A percentile compares a stretch with the other conserved stretches of the same genome.
phyloP scores from a whole-genome alignment of 2,797 vertebrate species.

The Malurus leucopterus region DNA sequence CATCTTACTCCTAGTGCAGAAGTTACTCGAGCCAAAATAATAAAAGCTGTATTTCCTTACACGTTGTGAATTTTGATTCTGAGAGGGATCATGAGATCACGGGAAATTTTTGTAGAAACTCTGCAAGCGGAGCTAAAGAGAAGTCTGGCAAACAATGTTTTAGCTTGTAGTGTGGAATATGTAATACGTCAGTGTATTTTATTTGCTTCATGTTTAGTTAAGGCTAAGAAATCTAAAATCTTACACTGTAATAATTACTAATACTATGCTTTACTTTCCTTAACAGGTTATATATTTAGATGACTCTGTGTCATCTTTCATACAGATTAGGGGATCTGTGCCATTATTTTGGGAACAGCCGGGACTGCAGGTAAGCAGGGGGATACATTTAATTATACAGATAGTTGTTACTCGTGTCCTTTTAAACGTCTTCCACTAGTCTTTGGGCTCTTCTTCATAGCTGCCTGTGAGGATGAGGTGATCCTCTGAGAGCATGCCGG shows the following conservation, averaged over 20 bases:
- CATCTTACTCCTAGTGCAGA: neutral
- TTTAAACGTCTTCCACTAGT: neutral
- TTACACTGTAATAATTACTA: neutral
- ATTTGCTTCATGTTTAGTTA: neutral
- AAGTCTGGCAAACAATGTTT: neutral
- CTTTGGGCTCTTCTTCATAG: neutral
- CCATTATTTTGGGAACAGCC: constrained; percentile 98
- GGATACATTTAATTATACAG: neutral
- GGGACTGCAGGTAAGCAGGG: constrained; percentile 86
- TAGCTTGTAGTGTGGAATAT: neutral
- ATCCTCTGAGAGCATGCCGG: neutral
- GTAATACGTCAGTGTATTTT: neutral
- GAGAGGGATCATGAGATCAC: neutral
- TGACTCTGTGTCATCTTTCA: constrained; percentile 93
- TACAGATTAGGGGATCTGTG: constrained; percentile 95
- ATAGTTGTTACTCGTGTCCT: neutral
- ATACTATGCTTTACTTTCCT: neutral
- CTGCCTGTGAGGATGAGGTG: neutral
- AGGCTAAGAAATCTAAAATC: neutral
- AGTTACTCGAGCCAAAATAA: neutral
- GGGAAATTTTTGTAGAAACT: neutral
- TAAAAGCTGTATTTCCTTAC: neutral
- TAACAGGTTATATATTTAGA: constrained; percentile 92
- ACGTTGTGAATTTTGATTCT: neutral
- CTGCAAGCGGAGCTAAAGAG: neutral